Evolutionary conservation across 2,888 invertebrate genomes (phyloP), one percentile per base, ranked within the genome.

Genomic region (Pardosa pseudoannulata): DNA sequence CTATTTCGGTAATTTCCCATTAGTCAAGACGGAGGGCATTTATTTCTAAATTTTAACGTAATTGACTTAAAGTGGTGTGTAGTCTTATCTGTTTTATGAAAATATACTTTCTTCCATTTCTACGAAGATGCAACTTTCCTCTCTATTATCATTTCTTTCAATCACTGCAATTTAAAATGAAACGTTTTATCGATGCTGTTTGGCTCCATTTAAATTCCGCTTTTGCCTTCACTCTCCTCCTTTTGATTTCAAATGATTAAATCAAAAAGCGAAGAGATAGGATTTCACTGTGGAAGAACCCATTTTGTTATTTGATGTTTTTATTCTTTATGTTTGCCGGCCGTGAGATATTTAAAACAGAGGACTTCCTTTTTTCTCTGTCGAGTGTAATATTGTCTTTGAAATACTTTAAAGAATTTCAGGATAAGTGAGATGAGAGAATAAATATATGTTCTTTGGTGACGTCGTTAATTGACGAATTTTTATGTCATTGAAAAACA

Each of bases 111-210:
- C n/a, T n/a, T n/a, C n/a, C n/a, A n/a, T n/a, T 64, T 23, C 23
- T 46, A 2, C 16, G 41, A n/a, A 46, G 5, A 46, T 46, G 41
- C 16, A 46, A 46, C 23, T 64, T 6, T 64, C 23, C n/a, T n/a
- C n/a, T n/a, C 23, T 64, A 11, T 64, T 64, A 27, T 27, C 64
- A 64, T 64, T 64, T 29, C 64, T 11, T 64, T 64, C 29, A 64
- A 23, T 64, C 29, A 28, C 16, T 11, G 2, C 64, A 64, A 28
- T 64, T 64, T 11, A 11, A 23, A 28, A 28, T 64, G 27, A 28
- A 64, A 23, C 9, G 27, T 23, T 64, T 29, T 29, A 64, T 29
- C 29, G 28, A 64, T 64, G 29, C 23, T 23, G 7, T 64, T 64
- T n/a, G 29, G 1, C 64, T 29, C 2, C 7, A 28, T 29, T 64